Evolutionary conservation across 2,797 vertebrate species (phyloP).

Genomic region (Poecile montanus): DNA sequence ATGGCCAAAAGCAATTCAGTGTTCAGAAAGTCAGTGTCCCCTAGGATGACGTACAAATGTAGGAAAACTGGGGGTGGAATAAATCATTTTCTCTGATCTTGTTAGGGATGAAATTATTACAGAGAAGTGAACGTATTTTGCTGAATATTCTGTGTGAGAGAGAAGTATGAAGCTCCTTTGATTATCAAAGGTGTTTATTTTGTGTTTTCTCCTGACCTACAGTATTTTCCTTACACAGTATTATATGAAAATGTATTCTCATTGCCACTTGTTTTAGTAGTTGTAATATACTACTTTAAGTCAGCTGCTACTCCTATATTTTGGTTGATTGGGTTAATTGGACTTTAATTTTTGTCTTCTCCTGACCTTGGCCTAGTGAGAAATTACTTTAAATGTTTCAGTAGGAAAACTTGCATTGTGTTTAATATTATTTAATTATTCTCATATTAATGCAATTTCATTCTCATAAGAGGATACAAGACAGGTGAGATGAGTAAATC

Average conservation of each 20-base stretch:
- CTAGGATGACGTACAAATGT: slow-evolving; percentile 75
- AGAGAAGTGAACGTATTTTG: slow-evolving; percentile 63
- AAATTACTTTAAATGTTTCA: slow-evolving; percentile 5
- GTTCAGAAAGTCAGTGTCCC: slow-evolving; percentile 73
- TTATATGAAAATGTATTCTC: not conserved
- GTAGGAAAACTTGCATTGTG: not conserved
- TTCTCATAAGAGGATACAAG: not conserved
- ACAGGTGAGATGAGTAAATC: not conserved
- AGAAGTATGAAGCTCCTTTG: slow-evolving; percentile 22
- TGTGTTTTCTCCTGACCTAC: not conserved
- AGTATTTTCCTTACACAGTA: not conserved
- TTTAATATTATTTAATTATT: not conserved
- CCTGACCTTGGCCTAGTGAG: not conserved
- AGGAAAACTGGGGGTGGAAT: slow-evolving; percentile 77
- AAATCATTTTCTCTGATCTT: slow-evolving; percentile 82
- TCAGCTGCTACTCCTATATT: slow-evolving; percentile 6
- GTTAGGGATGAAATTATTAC: slow-evolving; percentile 75
- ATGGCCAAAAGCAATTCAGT: slow-evolving; percentile 78
- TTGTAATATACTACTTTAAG: slow-evolving; percentile 1
- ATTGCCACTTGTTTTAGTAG: not conserved
- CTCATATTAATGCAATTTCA: not conserved
- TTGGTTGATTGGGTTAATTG: slow-evolving; percentile 1
- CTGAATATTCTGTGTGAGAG: slow-evolving; percentile 57
- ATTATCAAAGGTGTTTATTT: slow-evolving; percentile 43
- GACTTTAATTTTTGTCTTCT: not conserved